phyloP scores from a whole-genome alignment of 2,888 invertebrate genomes.

The Agrotis exclamationis region DNA sequence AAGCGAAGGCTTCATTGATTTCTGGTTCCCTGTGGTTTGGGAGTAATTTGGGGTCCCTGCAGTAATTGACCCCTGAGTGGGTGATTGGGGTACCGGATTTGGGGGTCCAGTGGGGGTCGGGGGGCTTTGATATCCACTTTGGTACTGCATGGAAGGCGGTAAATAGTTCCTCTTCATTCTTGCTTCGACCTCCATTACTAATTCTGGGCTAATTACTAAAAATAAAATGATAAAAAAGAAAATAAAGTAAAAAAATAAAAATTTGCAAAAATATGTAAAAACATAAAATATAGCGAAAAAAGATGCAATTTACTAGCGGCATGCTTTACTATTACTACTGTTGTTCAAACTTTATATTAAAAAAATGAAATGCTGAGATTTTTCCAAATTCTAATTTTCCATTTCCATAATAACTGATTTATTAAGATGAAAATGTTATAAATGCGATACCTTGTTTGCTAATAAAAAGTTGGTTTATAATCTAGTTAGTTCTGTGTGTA shows the following conservation, averaged over 20 bases:
- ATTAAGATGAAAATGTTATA: no score
- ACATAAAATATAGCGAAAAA: constrained; percentile 48
- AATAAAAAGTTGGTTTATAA: no score
- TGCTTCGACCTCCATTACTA: constrained; percentile 97
- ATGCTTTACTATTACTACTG: constrained; percentile 50
- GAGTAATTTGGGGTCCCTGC: constrained; percentile 76
- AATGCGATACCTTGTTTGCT: no score
- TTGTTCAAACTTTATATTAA: constrained; percentile 16
- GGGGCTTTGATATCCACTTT: constrained; percentile 75
- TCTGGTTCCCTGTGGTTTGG: constrained; percentile 69
- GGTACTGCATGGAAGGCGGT: constrained; percentile 93
- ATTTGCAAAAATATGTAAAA: constrained; percentile 50
- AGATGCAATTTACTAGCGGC: constrained; percentile 50
- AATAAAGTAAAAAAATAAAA: constrained; percentile 60
- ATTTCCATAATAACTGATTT: no score
- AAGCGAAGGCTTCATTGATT: constrained; percentile 78
- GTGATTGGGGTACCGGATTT: constrained; percentile 67
- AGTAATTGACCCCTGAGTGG: constrained; percentile 70
- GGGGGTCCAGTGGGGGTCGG: constrained; percentile 70
- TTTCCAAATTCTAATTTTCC: not conserved
- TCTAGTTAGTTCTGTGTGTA: no score
- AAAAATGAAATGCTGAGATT: constrained; percentile 22
- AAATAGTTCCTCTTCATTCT: constrained; percentile 96
- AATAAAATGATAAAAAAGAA: constrained; percentile 61
- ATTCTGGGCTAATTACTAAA: constrained; percentile 96